These are phyloP conservation scores for Podotricha telesiphe DNA, from an alignment of 2,888 invertebrate genomes.

Conservation along the genomic window DNA sequence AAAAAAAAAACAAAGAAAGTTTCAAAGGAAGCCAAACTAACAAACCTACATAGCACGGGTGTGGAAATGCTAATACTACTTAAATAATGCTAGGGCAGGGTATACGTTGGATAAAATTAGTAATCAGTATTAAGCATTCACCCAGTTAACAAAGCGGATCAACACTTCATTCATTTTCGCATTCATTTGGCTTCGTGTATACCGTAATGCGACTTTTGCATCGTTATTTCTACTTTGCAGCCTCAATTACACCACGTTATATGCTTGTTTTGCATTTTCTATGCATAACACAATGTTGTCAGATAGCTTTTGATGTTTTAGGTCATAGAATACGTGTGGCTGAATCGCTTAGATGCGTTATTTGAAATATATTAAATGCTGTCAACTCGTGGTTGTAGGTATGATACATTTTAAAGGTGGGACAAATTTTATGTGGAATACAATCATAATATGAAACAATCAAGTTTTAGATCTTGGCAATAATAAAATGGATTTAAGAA, in stretches of 20 bases:
- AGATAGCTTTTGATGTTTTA: conserved; percentile 12
- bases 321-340: not conserved
- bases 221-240: conserved; percentile 2
- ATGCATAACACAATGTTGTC: not conserved
- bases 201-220: conserved; percentile 10
- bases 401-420: too few relatives aligned
- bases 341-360: not conserved
- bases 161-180: too few relatives aligned
- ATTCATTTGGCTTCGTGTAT: conserved; percentile 21
- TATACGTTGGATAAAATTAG: conserved; percentile 3
- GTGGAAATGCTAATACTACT: conserved; percentile 1
- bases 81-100: not conserved
- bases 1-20: not conserved
- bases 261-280: not conserved
- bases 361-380: not conserved
- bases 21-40: not conserved
- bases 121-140: conserved; percentile 11
- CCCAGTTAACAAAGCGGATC: conserved; percentile 22
- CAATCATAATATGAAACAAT: too few relatives aligned
- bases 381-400: too few relatives aligned
- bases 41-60: not conserved
- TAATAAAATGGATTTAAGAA: too few relatives aligned
- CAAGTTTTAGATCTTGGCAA: too few relatives aligned
- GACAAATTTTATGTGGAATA: not conserved
- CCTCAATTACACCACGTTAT: not conserved